phyloP scores from a whole-genome alignment of 2,888 invertebrate genomes.

The Cephus nigrinus region DNA sequence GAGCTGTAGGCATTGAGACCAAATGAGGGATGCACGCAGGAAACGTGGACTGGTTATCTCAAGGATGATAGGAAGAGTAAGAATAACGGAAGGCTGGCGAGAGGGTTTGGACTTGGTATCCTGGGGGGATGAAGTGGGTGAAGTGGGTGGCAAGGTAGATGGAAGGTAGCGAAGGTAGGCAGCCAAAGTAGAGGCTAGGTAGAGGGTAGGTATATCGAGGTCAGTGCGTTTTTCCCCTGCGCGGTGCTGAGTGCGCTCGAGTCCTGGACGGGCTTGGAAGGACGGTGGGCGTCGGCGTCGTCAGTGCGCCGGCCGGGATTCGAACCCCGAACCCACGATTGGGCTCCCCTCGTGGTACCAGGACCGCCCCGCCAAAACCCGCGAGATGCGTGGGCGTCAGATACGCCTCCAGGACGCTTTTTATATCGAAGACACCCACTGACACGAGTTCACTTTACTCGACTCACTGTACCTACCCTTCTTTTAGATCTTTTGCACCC shows the following conservation, averaged over 20 bases:
- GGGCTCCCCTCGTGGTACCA: conserved; percentile 57
- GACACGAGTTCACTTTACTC: background rate
- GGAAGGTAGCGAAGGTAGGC: conserved; percentile 4
- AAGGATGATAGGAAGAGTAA: background rate
- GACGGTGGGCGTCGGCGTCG: conserved; percentile 59
- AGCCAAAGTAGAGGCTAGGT: conserved; percentile 13
- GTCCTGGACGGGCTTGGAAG: conserved; percentile 28
- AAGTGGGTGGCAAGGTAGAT: conserved; percentile 12
- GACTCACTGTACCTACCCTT: background rate
- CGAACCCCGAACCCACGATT: conserved; percentile 59
- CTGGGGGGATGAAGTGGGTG: conserved; percentile 16
- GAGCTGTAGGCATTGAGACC: background rate
- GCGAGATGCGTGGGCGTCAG: conserved; percentile 61
- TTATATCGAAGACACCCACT: conserved; percentile 11
- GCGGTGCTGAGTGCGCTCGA: conserved; percentile 54
- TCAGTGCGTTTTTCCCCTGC: conserved; percentile 64
- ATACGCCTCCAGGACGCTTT: conserved; percentile 52
- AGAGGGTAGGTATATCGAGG: conserved; percentile 53
- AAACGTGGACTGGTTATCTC: background rate
- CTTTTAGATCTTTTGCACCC: background rate
- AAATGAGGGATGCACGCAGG: background rate
- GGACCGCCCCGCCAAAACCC: conserved; percentile 62
- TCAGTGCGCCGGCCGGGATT: conserved; percentile 59
- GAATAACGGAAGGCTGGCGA: background rate
- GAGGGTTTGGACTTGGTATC: background rate